phyloP scores from a whole-genome alignment of 2,797 vertebrate species.

The Acanthurus leucopareius region DNA sequence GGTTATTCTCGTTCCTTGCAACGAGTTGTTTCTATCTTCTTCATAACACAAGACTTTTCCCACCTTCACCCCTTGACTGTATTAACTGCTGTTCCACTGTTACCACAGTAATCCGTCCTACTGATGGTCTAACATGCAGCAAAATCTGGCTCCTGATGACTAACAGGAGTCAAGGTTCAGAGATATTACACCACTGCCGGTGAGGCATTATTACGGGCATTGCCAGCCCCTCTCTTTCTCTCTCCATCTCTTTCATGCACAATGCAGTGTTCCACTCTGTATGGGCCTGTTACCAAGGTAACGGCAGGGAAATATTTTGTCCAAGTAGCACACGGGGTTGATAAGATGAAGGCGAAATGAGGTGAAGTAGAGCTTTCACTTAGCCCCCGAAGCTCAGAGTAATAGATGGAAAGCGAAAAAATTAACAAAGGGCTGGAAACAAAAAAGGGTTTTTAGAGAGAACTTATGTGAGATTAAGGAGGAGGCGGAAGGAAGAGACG shows the following conservation, averaged over 20 bases:
- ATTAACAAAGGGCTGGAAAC: neutral
- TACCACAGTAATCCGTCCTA: neutral
- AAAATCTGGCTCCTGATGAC: slow-evolving; percentile 30
- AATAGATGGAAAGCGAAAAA: neutral
- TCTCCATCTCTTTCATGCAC: slow-evolving; percentile 52
- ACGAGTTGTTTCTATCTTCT: neutral
- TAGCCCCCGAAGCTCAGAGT: neutral
- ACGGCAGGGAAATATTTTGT: slow-evolving; percentile 78
- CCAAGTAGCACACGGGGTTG: slow-evolving; percentile 56
- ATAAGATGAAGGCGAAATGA: slow-evolving; percentile 60
- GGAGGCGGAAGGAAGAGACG: slow-evolving; percentile 10
- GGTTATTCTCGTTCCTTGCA: neutral
- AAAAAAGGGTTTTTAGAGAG: neutral
- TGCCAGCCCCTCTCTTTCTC: slow-evolving; percentile 37
- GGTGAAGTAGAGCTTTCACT: neutral
- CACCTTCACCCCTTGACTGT: neutral
- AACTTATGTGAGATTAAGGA: slow-evolving; percentile 1
- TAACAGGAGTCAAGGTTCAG: slow-evolving; percentile 3
- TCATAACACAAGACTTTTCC: neutral
- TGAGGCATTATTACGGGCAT: slow-evolving; percentile 52
- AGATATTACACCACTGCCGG: slow-evolving; percentile 32
- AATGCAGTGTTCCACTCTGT: slow-evolving; percentile 65
- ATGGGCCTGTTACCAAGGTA: slow-evolving; percentile 84
- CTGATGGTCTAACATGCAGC: neutral
- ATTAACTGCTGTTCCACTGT: slow-evolving; percentile 2